Conservation (phyloP, 2,797 vertebrate species). For the Rhadinocentrus ornatus region DNA sequence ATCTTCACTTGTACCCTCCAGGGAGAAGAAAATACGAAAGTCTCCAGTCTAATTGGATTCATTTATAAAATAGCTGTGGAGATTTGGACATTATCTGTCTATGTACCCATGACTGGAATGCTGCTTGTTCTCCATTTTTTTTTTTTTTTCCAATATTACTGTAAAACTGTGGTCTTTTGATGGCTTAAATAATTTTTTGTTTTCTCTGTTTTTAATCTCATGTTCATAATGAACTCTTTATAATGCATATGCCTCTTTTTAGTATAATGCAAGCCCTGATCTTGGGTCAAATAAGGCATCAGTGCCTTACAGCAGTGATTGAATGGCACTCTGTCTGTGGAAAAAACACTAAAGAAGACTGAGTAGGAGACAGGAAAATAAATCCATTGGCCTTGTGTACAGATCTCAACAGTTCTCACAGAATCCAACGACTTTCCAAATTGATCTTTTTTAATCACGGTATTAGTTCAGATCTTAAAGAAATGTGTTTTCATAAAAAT, state of each 20-base stretch:
- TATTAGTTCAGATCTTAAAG: constrained; percentile 29
- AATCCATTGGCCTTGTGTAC: constrained; percentile 14
- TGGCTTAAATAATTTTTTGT: constrained; percentile 51
- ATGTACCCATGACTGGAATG: constrained; percentile 86
- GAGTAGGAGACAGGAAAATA: constrained; percentile 26
- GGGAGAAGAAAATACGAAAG: constrained; percentile 74
- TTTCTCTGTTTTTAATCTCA: constrained; percentile 59
- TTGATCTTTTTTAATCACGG: constrained; percentile 29
- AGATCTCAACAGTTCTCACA: constrained; percentile 13
- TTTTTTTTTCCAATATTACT: constrained; percentile 54
- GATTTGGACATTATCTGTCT: constrained; percentile 81
- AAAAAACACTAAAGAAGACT: constrained; percentile 24
- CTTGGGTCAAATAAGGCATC: constrained; percentile 59
- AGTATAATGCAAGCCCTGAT: constrained; percentile 36
- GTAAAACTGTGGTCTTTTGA: constrained; percentile 42
- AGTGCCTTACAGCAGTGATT: constrained; percentile 54
- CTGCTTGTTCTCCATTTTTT: constrained; percentile 39
- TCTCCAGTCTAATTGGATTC: constrained; percentile 77
- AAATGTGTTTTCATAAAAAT: constrained; percentile 31
- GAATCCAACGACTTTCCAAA: constrained; percentile 16
- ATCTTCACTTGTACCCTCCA: constrained; percentile 48
- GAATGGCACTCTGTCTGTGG: constrained; percentile 51
- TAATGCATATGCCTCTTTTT: constrained; percentile 35
- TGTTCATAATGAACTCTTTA: constrained; percentile 61
- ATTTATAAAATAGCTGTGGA: constrained; percentile 79